Base-by-base conservation (phyloP, 2,888 invertebrate species). In the Sepioteuthis lessoniana region DNA sequence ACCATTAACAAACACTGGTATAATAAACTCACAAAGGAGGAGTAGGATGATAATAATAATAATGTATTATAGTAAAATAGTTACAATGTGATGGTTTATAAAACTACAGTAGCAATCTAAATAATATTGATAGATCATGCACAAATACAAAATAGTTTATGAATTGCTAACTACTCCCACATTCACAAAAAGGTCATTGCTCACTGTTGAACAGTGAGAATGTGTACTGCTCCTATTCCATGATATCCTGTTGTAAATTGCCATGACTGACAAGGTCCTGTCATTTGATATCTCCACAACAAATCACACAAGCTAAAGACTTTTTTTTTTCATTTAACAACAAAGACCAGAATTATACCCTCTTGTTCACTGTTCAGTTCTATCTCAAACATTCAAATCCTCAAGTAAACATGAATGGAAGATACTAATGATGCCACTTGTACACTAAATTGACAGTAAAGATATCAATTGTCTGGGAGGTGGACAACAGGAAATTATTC, bases 161-260 rank as follows among this genome's bases (percentile, higher is more conserved):
- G 10, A 76, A 31, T n/a, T n/a, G 35, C n/a, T n/a, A 76, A 35
- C 76, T 76, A n/a, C 76, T 76, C n/a, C 76, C 76, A 76, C n/a
- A 35, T 76, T 76, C 76, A 76, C n/a, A 76, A 76, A 76, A 76
- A 76, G 76, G 76, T 76, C 76, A 76, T 76, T n/a, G n/a, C n/a
- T 35, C 55, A 55, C 25, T 55, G 55, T 10, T 76, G 35, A 4
- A 76, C 16, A 76, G 76, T 76, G 35, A 35, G 76, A 16, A 76
- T n/a, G 76, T 31, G 28, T 31, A 31, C 60, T 60, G 10, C 60
- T 60, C 31, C 28, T 60, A 28, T 60, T 60, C 60, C 60, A 76
- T 16, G 4, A 4, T 55, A 76, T 76, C 76, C 76, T 76, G 76
- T 76, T 76, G 76, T 76, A 76, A 76, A 76, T 76, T 76, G 76